Base-by-base conservation (phyloP, 1,140 invertebrate species). In the Drosophila repletoides region DNA sequence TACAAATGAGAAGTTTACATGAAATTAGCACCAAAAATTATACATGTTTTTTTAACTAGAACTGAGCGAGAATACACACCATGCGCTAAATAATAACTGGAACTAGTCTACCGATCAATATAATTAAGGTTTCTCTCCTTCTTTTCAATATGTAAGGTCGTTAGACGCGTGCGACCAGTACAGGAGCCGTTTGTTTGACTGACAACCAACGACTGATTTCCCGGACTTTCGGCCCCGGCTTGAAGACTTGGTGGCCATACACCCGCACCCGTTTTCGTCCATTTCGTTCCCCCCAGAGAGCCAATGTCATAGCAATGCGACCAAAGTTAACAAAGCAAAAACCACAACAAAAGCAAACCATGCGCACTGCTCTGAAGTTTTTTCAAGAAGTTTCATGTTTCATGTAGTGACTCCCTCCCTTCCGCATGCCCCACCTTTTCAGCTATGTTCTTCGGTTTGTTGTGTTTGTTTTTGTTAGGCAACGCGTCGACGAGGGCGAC, bases 221-320 rank as follows among this genome's bases (percentile, higher is more conserved):
- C 38, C 22, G 60, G 41, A 67, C 68, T 58, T 61, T 12, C 51
- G 22, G 43, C 51, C 49, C 49, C 14, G 12, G 21, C 26, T 7
- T 31, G 26, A n/a, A 14, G 19, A 21, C 15, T 24, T 36, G 15
- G 5, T 40, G 12, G 14, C 28, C 5, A 3, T 7, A 29, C 12
- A 7, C 33, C 15, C 14, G 14, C 12, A 24, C 22, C 1, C n/a
- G n/a, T n/a, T n/a, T n/a, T 2, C 17, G 10, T 21, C 28, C 19
- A 15, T 22, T 1, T 40, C 17, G n/a, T 26, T 24, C 34, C 15
- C 22, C 43, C 31, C 43, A 43, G 56, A 60, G 43, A 60, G 38
- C 81, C 80, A 86, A 80, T 86, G 80, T 86, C 80, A 86, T 86
- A 86, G 80, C 80, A 86, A 86, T 86, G 60, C 80, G 80, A 76